These are phyloP conservation scores for Epizoanthus ramosus DNA, from an alignment of 92 coral and sea anemone species.

Conservation along the genomic window DNA sequence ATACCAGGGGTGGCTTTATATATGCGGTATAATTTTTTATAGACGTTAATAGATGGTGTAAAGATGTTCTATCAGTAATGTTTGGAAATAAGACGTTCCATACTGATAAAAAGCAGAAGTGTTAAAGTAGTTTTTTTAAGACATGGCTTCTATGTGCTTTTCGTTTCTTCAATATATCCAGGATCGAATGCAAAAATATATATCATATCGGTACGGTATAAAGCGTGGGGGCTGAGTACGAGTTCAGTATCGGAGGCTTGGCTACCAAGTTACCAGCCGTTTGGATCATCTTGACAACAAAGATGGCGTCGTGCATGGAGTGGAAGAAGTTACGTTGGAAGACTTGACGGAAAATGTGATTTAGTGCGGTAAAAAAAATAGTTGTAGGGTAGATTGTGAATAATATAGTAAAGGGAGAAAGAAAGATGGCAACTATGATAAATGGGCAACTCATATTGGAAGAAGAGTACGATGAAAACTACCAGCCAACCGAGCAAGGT, in stretches of 20 bases:
- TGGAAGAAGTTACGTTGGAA: conserved; percentile 26
- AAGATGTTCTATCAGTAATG: too few species aligned
- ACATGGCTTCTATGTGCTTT: too few species aligned
- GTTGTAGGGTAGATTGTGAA: background rate
- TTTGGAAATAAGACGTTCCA: too few species aligned
- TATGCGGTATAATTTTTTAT: too few species aligned
- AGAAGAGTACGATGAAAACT: conserved; percentile 95
- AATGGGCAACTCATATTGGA: conserved; percentile 94
- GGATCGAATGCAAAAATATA: too few species aligned
- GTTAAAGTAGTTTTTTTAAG: too few species aligned
- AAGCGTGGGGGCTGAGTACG: conserved; percentile 19
- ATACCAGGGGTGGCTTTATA: too few species aligned
- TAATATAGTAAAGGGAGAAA: background rate
- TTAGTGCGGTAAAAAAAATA: background rate
- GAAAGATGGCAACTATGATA: conserved; percentile 80
- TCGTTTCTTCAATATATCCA: too few species aligned
- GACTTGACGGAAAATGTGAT: background rate
- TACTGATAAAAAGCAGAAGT: too few species aligned
- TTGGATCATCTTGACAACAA: conserved; percentile 43
- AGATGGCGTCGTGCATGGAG: conserved; percentile 35
- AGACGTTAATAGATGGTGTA: too few species aligned
- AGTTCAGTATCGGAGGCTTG: conserved; percentile 7
- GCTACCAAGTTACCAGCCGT: conserved; percentile 27
- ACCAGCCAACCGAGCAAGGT: conserved; percentile 95
- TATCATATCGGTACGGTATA: too few species aligned